Evolutionary conservation across 1,140 invertebrate genomes (phyloP), one percentile per base, ranked within the genome.

Genomic region (Bombus confusus): DNA sequence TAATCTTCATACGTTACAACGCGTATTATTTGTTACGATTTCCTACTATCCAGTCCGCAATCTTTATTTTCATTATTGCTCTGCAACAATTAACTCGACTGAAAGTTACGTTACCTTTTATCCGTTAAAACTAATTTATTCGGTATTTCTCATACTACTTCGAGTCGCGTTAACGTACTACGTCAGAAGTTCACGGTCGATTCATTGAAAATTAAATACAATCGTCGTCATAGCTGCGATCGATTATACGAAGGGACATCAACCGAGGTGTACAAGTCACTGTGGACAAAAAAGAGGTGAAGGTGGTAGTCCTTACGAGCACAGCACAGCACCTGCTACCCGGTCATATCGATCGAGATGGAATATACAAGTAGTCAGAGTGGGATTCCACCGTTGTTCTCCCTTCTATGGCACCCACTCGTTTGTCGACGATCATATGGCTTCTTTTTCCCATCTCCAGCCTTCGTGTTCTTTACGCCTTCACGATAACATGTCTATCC

Each of bases 321-420:
- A 85, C 83, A 80, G 68, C 66, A 22, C 34, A 22, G 41, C 81
- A 81, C 69, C 77, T 78, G 83, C 76, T 87, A 52, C 80, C 41
- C 34, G 76, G 66, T 88, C 77, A 88, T 88, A 91, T 91, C 84
- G 90, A 91, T 91, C 84, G 87, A 88, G n/a, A 90, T 88, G 84
- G 82, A 47, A 66, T 85, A 80, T 82, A 73, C 62, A 43, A 77
- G 75, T 80, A 74, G 47, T 68, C 77, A 80, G 69, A 74, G 78
- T 74, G 84, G 78, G 78, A 91, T 88, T 90, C 52, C 86, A 68
- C 31, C 80, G 64, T 83, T 74, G 47, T 71, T 34, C 59, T 64
- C 62, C 64, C 85, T 83, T 86, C 76, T 57, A 72, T 62, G 62
- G n/a, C 80, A 76, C 68, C 73, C 66, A 83, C 31, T 83, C 85